Percentiles rank a stretch among this genome's conserved stretches.
Conservation (phyloP, 1,140 invertebrate genomes). For the Psix sp. region DNA sequence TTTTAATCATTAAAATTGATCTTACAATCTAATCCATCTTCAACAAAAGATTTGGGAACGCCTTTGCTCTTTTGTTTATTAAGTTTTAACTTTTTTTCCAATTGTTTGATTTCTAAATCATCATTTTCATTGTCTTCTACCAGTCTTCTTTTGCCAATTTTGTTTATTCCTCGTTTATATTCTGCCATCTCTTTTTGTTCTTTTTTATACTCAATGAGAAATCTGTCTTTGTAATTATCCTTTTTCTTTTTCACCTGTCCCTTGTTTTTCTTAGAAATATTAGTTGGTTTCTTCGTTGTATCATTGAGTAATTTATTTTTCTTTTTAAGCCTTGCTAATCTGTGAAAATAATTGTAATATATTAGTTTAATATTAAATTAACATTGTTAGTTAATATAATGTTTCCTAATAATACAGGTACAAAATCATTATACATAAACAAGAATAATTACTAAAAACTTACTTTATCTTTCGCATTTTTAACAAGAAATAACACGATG, state of each 20-base stretch:
- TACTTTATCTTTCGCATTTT: constrained; percentile 22
- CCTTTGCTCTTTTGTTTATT: constrained; percentile 87
- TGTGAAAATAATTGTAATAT: constrained; percentile 6
- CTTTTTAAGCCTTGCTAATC: constrained; percentile 16
- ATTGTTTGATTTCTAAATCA: constrained; percentile 86
- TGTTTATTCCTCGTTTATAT: constrained; percentile 65
- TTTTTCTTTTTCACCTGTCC: constrained; percentile 4
- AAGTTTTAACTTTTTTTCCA: constrained; percentile 90
- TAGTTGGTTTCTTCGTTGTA: constrained; percentile 46
- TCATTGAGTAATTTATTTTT: constrained; percentile 21
- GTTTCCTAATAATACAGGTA: no score
- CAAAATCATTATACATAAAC: neutral
- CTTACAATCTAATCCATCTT: constrained; percentile 92
- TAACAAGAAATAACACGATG: neutral
- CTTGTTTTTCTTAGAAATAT: constrained; percentile 7
- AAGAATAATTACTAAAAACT: neutral
- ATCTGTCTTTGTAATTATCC: constrained; percentile 26
- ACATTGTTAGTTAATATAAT: no score
- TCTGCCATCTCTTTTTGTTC: constrained; percentile 62
- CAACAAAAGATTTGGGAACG: constrained; percentile 86
- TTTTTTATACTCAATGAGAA: constrained; percentile 22
- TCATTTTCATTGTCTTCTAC: constrained; percentile 86
- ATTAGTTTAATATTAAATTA: neutral
- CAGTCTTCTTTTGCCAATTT: constrained; percentile 80
- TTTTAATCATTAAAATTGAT: no score